phyloP scores from a whole-genome alignment of 2,888 invertebrate genomes.

The Atethmia centrago region DNA sequence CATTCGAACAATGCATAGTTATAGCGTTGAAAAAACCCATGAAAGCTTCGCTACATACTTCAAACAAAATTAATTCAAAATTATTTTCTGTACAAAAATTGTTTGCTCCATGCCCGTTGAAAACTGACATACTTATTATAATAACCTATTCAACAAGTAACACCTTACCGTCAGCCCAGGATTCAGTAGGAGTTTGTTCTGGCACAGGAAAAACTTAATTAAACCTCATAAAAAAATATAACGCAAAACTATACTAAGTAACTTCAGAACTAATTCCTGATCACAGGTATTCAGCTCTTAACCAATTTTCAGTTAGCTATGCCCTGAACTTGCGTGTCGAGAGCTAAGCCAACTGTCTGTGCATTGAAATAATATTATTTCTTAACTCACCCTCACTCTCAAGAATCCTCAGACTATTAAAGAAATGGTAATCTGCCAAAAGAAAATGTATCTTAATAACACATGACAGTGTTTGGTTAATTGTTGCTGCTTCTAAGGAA shows the following conservation, averaged over 20 bases:
- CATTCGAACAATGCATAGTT: neutral
- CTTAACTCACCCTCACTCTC: slow-evolving; percentile 28
- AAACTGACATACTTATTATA: neutral
- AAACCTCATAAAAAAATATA: neutral
- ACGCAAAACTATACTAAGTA: neutral
- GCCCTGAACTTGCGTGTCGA: neutral
- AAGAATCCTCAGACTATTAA: slow-evolving; percentile 4
- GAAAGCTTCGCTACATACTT: neutral
- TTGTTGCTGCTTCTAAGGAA: neutral
- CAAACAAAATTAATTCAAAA: neutral
- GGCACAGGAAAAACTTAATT: slow-evolving; percentile 6
- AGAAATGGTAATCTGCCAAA: slow-evolving; percentile 22
- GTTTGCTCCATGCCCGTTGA: neutral
- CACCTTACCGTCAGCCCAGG: slow-evolving; percentile 7
- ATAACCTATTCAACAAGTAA: neutral
- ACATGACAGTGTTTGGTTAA: neutral
- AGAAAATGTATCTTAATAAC: slow-evolving; percentile 3
- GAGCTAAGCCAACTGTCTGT: neutral
- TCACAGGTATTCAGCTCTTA: neutral
- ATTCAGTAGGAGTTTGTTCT: slow-evolving; percentile 12
- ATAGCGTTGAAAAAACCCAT: neutral
- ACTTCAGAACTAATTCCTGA: neutral
- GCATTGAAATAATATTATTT: neutral
- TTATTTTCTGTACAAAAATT: neutral
- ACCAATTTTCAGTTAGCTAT: neutral